Conservation (phyloP, 2,113 vertebrate genomes). For the Corythoichthys haematopterus region DNA sequence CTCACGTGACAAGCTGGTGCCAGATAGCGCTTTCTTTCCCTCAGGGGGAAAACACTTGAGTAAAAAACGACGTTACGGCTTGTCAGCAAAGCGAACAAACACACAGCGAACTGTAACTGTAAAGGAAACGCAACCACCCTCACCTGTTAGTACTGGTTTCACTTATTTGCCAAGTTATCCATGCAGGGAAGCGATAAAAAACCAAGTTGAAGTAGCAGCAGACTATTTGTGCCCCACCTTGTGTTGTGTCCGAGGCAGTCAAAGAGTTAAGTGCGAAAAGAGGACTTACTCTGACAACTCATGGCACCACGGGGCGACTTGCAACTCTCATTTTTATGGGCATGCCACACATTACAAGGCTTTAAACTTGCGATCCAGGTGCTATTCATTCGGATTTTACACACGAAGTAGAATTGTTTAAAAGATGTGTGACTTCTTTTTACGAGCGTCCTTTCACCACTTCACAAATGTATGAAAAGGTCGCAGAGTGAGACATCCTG, state of each 20-base stretch:
- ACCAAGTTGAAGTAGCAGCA: slow-evolving; percentile 31
- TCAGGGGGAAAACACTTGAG: neutral
- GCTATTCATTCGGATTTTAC: no score
- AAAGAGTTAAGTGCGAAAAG: neutral
- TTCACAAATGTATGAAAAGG: neutral
- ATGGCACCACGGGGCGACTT: neutral
- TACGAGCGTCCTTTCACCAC: neutral
- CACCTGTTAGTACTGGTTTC: slow-evolving; percentile 26
- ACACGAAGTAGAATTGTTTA: neutral
- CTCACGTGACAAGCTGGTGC: neutral
- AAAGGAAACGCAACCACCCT: neutral
- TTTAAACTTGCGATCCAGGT: neutral
- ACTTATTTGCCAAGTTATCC: neutral
- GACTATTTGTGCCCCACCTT: slow-evolving; percentile 45
- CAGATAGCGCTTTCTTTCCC: neutral
- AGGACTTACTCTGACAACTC: neutral
- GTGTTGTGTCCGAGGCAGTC: slow-evolving; percentile 8
- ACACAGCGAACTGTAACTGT: rapidly evolving
- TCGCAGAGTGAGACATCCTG: slow-evolving; percentile 23
- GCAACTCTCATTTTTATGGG: neutral
- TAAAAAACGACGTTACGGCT: neutral
- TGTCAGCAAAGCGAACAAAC: rapidly evolving
- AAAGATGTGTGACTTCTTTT: neutral
- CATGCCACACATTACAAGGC: neutral
- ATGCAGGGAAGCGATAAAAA: slow-evolving; percentile 12